A percentile compares a stretch with the other conserved stretches of the same genome.
These are phyloP conservation scores for Spodoptera exigua DNA, from an alignment of 2,888 invertebrate species.

Conservation along the genomic window DNA sequence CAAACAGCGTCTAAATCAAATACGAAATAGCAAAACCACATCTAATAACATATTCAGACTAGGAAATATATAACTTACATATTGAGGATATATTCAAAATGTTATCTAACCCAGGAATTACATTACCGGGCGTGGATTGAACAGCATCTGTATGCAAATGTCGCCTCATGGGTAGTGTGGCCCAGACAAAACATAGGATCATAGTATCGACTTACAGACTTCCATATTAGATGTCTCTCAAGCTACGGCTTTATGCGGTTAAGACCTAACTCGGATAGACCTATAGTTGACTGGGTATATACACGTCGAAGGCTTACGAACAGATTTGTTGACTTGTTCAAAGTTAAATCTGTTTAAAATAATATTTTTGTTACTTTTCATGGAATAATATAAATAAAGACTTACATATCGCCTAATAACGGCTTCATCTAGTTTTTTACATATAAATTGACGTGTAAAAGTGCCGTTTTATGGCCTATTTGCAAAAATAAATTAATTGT, in stretches of 20 bases:
- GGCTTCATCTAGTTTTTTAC: too few relatives aligned
- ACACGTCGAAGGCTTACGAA: slow-evolving; percentile 27
- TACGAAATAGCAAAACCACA: slow-evolving; percentile 6
- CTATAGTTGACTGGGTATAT: slow-evolving; percentile 34
- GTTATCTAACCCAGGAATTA: slow-evolving; percentile 35
- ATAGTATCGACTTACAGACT: slow-evolving; percentile 20
- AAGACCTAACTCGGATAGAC: slow-evolving; percentile 18
- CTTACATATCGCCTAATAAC: too few relatives aligned
- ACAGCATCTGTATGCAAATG: slow-evolving; percentile 54
- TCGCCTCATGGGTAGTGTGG: slow-evolving; percentile 21
- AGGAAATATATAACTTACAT: slow-evolving; percentile 25
- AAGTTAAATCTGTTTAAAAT: too few relatives aligned
- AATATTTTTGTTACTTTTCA: too few relatives aligned
- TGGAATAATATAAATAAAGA: too few relatives aligned
- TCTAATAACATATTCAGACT: slow-evolving; percentile 14
- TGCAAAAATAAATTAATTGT: too few relatives aligned
- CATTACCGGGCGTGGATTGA: slow-evolving; percentile 42
- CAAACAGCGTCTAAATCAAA: slow-evolving; percentile 2
- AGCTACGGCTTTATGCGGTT: slow-evolving; percentile 9
- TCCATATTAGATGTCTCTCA: slow-evolving; percentile 35
- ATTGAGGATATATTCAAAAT: slow-evolving; percentile 37
- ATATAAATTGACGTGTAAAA: too few relatives aligned
- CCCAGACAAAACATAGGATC: slow-evolving; percentile 27
- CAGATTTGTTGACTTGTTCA: slow-evolving; percentile 26
- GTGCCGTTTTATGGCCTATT: too few relatives aligned